Conservation (phyloP, 1,140 invertebrate species). For the Battus philenor region DNA sequence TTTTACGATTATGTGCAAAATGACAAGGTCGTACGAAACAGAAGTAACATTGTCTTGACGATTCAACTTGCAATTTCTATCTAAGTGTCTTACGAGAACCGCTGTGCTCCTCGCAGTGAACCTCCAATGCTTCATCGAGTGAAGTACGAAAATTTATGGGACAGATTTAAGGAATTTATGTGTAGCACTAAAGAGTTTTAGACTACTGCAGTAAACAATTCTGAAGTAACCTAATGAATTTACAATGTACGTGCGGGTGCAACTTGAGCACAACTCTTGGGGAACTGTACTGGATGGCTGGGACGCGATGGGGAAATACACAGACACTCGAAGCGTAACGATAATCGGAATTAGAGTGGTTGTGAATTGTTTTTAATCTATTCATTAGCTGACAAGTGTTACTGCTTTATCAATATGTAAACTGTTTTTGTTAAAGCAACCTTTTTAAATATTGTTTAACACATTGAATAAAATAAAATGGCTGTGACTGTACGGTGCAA, state of each 20-base stretch:
- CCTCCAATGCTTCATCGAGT: slow-evolving; percentile 16
- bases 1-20: too few relatives aligned
- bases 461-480: too few relatives aligned
- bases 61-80: neutral
- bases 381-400: too few relatives aligned
- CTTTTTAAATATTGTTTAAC: too few relatives aligned
- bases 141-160: slow-evolving; percentile 17
- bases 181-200: slow-evolving; percentile 13
- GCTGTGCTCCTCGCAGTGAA: slow-evolving; percentile 5
- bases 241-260: slow-evolving; percentile 7
- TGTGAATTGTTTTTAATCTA: too few relatives aligned
- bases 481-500: too few relatives aligned
- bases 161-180: slow-evolving; percentile 24
- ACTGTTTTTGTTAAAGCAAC: too few relatives aligned
- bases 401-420: too few relatives aligned
- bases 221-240: slow-evolving; percentile 12
- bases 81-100: neutral
- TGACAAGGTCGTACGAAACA: too few relatives aligned
- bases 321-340: too few relatives aligned
- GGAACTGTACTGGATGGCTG: slow-evolving; percentile 14
- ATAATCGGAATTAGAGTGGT: too few relatives aligned
- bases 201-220: slow-evolving; percentile 9
- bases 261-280: neutral
- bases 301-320: too few relatives aligned
- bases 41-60: neutral